Percentiles rank a stretch among this genome's conserved stretches.
phyloP scores from a whole-genome alignment of 2,113 vertebrate species.

The Chinchilla lanigera region DNA sequence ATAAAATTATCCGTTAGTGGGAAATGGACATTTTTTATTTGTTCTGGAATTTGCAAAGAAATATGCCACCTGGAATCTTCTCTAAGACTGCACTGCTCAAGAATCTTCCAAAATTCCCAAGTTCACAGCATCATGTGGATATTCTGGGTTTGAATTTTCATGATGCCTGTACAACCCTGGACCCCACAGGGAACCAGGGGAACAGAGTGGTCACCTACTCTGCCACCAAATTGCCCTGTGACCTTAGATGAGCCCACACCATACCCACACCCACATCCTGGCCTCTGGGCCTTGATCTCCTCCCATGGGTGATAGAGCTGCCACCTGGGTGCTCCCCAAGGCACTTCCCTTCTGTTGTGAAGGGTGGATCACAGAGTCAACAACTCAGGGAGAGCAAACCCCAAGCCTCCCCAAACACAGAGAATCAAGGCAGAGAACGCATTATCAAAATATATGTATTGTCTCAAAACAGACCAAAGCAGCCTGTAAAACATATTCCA shows the following conservation, averaged over 20 bases:
- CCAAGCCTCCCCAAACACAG: not conserved
- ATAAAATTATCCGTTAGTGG: not conserved
- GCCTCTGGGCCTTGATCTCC: not conserved
- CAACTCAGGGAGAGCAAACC: not conserved
- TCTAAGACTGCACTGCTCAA: not conserved
- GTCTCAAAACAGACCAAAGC: not conserved
- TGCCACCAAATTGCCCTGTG: not conserved
- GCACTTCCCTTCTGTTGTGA: not conserved
- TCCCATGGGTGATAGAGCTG: not conserved
- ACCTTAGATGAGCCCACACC: not conserved
- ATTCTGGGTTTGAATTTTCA: not conserved
- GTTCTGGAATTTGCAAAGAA: conserved; percentile 24
- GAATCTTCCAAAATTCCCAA: not conserved
- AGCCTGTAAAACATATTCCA: not conserved
- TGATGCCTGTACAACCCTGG: not conserved
- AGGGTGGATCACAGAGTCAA: not conserved
- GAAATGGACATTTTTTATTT: not conserved
- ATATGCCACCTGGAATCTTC: not conserved
- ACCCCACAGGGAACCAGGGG: not conserved
- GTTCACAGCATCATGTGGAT: too few relatives aligned
- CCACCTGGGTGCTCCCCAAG: not conserved
- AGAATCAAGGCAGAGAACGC: not conserved
- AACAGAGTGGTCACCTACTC: not conserved
- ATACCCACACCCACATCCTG: not conserved
- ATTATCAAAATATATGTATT: not conserved